Evolutionary conservation across 2,113 vertebrate genomes (phyloP).

Genomic region (Ia io): DNA sequence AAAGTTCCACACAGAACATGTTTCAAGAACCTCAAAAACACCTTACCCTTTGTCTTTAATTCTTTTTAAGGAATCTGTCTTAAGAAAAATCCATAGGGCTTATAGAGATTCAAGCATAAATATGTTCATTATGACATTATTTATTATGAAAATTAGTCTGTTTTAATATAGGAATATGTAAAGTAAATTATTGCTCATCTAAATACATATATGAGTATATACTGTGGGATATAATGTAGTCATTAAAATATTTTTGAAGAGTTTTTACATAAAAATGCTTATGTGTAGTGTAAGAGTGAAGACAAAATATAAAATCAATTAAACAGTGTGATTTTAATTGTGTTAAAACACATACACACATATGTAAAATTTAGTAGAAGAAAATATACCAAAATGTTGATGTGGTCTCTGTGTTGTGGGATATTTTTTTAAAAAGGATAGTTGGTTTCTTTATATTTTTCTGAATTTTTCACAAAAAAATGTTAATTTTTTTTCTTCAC

Average conservation of each 20-base stretch:
- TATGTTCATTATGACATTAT: background rate
- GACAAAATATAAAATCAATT: slow-evolving; percentile 2
- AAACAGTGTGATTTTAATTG: background rate
- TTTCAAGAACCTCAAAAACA: background rate
- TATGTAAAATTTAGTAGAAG: slow-evolving; percentile 2
- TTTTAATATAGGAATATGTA: background rate
- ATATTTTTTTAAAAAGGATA: background rate
- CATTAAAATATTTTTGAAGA: slow-evolving; percentile 37
- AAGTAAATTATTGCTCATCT: slow-evolving; percentile 36
- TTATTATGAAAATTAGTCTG: slow-evolving; percentile 30
- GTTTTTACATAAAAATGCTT: slow-evolving; percentile 37
- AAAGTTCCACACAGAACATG: background rate
- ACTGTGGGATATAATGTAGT: background rate
- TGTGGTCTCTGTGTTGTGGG: background rate
- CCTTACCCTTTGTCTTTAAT: background rate
- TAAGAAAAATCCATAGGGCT: slow-evolving; percentile 5
- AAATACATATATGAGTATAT: slow-evolving; percentile 11
- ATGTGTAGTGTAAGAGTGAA: background rate
- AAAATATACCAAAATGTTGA: slow-evolving; percentile 37
- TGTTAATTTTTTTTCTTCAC: slow-evolving; percentile 23
- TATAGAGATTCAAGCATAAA: slow-evolving; percentile 14
- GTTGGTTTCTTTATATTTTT: slow-evolving; percentile 29
- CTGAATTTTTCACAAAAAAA: background rate
- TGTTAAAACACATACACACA: background rate
- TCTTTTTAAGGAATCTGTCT: slow-evolving; percentile 5